Conservation (phyloP, 2,113 vertebrate species). For the Erythrocercus mccallii region DNA sequence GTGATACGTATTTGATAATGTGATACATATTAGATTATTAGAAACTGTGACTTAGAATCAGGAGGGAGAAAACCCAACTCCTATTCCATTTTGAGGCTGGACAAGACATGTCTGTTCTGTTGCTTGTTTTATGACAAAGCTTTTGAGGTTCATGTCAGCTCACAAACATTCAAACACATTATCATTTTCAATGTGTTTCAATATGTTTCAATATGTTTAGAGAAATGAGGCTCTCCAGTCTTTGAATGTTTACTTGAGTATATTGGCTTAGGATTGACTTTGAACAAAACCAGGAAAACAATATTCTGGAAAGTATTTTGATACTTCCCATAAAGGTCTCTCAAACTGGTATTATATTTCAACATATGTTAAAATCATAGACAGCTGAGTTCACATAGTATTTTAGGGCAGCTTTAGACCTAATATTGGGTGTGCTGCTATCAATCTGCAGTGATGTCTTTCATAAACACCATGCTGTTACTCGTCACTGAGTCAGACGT, state of each 20-base stretch:
- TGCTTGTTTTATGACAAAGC: neutral
- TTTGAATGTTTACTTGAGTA: neutral
- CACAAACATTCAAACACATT: neutral
- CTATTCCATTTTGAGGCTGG: neutral
- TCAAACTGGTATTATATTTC: neutral
- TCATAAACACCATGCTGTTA: neutral
- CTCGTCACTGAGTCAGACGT: neutral
- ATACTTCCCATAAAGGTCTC: neutral
- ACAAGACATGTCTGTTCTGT: neutral
- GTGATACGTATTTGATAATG: neutral
- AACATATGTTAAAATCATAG: neutral
- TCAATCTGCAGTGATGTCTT: neutral
- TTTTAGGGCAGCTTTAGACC: neutral
- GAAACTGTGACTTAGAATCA: neutral
- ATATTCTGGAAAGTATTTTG: neutral
- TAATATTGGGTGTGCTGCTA: neutral
- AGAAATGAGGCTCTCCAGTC: neutral
- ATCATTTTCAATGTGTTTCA: neutral
- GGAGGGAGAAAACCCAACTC: accelerated
- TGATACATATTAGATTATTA: neutral
- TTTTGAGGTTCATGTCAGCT: neutral
- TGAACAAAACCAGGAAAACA: neutral
- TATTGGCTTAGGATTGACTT: neutral
- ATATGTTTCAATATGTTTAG: no score
- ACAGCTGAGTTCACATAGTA: neutral